These are phyloP conservation scores for Timema podura DNA, from an alignment of 2,888 invertebrate species.

Conservation along the genomic window DNA sequence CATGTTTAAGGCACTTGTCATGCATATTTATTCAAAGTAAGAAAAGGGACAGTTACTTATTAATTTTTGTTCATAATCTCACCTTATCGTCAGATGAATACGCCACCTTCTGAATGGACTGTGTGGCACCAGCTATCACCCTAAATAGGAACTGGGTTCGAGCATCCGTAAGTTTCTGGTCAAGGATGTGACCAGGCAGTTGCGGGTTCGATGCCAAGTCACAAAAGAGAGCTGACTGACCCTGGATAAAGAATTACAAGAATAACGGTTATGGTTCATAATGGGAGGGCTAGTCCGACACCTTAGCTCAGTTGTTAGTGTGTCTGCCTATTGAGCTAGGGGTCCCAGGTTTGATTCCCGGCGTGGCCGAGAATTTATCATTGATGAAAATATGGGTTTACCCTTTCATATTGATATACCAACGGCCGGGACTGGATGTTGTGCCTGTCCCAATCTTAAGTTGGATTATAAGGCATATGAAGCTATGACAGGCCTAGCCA, in stretches of 20 bases:
- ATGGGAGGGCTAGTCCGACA: too few species aligned
- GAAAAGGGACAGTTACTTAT: neutral
- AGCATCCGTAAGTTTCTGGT: conserved; percentile 61
- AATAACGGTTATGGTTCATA: too few species aligned
- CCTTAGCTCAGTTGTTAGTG: too few species aligned
- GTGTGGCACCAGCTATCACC: conserved; percentile 68
- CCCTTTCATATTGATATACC: too few species aligned
- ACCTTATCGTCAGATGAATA: conserved; percentile 21
- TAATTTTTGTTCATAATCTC: neutral
- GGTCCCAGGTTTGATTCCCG: too few species aligned
- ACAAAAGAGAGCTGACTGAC: conserved; percentile 51
- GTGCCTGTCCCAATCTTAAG: too few species aligned
- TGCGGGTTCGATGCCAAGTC: conserved; percentile 50
- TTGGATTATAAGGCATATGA: too few species aligned
- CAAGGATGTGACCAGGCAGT: conserved; percentile 60
- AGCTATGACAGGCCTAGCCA: too few species aligned
- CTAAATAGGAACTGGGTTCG: conserved; percentile 70
- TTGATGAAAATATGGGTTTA: too few species aligned
- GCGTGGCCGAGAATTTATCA: too few species aligned
- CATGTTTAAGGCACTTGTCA: neutral
- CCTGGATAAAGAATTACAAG: conserved; percentile 34
- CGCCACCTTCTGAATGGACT: conserved; percentile 52
- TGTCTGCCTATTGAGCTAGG: too few species aligned
- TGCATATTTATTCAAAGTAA: neutral
- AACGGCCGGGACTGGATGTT: too few species aligned